Evolutionary conservation across 2,113 vertebrate species (phyloP).

Genomic region (Pelecanoides urinatrix): DNA sequence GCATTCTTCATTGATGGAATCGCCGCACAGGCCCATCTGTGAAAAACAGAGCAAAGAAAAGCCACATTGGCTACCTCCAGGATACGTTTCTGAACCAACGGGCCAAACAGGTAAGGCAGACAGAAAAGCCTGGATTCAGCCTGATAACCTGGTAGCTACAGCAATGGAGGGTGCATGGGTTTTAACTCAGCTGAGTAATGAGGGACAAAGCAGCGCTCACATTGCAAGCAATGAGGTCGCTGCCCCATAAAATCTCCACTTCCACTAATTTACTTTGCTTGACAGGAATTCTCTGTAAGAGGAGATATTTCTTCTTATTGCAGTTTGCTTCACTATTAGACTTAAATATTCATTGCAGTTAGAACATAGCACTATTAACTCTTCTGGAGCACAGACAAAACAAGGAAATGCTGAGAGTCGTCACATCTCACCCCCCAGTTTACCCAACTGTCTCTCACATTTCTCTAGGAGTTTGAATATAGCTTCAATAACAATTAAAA

Average conservation of each 20-base stretch:
- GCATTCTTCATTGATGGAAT: not conserved
- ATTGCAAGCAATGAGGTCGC: not conserved
- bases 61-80: too few species aligned
- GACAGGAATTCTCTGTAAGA: not conserved
- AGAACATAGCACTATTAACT: not conserved
- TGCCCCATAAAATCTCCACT: not conserved
- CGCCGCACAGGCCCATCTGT: not conserved
- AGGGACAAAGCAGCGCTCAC: not conserved
- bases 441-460: not conserved
- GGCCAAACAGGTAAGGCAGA: not conserved
- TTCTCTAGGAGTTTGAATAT: not conserved
- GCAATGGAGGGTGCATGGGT: not conserved
- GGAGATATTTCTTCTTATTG: not conserved
- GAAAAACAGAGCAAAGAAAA: not conserved
- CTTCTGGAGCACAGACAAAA: not conserved
- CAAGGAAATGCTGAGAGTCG: not conserved
- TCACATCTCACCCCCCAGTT: not conserved
- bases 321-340: not conserved
- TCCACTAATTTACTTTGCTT: not conserved
- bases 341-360: not conserved
- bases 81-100: not conserved
- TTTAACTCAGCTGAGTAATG: not conserved
- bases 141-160: not conserved
- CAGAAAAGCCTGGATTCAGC: not conserved
- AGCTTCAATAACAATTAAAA: not conserved